Evolutionary conservation across 2,113 vertebrate genomes (phyloP).

Genomic region (Maccullochella peelii): DNA sequence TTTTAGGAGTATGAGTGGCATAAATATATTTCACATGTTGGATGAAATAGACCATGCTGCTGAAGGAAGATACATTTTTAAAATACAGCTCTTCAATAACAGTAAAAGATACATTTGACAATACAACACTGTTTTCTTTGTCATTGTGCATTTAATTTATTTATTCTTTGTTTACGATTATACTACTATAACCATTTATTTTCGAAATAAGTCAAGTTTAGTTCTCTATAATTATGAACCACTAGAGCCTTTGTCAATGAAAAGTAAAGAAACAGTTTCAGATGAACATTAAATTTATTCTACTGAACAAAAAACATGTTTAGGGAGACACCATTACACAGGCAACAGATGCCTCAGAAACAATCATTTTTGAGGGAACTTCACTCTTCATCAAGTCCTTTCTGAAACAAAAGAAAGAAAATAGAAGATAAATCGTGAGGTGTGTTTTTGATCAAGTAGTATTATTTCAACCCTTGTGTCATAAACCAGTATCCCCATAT

Average conservation of each 20-base stretch:
- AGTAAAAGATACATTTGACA: not conserved
- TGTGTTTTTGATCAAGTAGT: constrained; percentile 78
- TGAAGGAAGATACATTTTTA: not conserved
- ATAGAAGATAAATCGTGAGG: constrained; percentile 22
- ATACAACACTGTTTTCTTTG: no score
- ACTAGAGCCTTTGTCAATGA: not conserved
- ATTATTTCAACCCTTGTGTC: constrained; percentile 87
- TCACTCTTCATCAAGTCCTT: constrained; percentile 81
- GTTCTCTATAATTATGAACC: not conserved
- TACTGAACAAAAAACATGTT: constrained; percentile 42
- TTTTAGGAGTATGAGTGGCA: not conserved
- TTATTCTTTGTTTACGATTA: not conserved
- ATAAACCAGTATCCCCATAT: constrained; percentile 62
- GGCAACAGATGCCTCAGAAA: constrained; percentile 44
- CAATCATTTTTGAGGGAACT: not conserved
- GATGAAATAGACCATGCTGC: not conserved
- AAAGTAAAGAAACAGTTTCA: constrained; percentile 21
- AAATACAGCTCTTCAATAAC: not conserved
- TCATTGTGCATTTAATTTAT: not conserved
- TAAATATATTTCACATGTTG: not conserved
- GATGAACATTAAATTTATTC: constrained; percentile 61
- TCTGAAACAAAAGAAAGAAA: constrained; percentile 62
- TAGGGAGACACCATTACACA: constrained; percentile 51
- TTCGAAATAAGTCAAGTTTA: not conserved
- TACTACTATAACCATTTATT: not conserved